Percentiles rank a stretch among this genome's conserved stretches.
Evolutionary conservation across 2,888 invertebrate genomes (phyloP).

Genomic region (Cactoblastis cactorum): DNA sequence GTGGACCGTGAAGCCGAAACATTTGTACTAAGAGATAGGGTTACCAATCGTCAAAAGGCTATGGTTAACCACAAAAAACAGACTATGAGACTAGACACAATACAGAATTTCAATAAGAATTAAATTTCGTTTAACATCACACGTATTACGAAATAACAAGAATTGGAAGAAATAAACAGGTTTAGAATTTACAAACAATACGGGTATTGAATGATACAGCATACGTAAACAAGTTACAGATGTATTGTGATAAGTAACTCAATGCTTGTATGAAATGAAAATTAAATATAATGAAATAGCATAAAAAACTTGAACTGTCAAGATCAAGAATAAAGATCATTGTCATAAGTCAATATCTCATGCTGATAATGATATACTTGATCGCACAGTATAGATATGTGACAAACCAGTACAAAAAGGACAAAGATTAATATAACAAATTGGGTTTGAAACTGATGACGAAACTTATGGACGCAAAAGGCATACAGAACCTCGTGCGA

Average conservation of each 20-base stretch:
- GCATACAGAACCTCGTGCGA: no score
- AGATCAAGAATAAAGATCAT: conserved; percentile 11
- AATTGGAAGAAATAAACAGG: no score
- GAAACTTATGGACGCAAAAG: no score
- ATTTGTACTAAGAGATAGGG: conserved; percentile 10
- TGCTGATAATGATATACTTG: background rate
- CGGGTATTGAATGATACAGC: no score
- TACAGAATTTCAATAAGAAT: no score
- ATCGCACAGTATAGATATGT: background rate
- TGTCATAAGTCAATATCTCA: conserved; percentile 1
- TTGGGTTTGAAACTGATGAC: no score
- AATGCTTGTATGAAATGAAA: background rate
- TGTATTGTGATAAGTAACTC: background rate
- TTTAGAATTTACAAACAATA: no score
- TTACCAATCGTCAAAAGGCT: background rate
- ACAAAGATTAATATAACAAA: no score
- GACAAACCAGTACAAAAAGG: background rate
- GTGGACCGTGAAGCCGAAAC: conserved; percentile 32
- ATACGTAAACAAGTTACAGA: no score
- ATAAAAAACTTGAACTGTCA: background rate
- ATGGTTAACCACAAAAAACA: background rate
- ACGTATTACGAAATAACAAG: no score
- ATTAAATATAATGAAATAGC: background rate
- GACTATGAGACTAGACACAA: background rate
- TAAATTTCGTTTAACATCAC: no score